Percentiles rank a stretch among this genome's conserved stretches.
Conservation (phyloP, 2,113 vertebrate genomes). For the Dipodomys ordii region DNA sequence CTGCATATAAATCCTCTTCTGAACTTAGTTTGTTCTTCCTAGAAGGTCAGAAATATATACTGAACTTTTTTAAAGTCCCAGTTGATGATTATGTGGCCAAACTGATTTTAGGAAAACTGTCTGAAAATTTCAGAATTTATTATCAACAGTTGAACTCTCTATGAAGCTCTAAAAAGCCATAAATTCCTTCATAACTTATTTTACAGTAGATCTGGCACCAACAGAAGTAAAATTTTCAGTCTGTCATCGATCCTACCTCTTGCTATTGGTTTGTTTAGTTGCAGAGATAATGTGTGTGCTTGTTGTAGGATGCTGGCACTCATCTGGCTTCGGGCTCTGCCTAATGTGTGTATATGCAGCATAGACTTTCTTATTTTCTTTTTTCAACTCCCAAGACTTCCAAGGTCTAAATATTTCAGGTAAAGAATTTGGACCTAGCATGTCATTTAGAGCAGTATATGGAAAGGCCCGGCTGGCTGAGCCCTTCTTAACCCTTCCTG, state of each 20-base stretch:
- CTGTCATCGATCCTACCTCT: background rate
- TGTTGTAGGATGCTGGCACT: background rate
- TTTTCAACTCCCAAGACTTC: background rate
- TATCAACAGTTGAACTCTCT: background rate
- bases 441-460: background rate
- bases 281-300: background rate
- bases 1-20: background rate
- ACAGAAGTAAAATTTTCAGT: slow-evolving; percentile 1
- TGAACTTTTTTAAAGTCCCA: slow-evolving; percentile 13
- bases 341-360: background rate
- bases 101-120: background rate
- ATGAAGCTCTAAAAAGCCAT: background rate
- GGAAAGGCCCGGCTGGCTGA: background rate
- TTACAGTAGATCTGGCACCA: background rate
- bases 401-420: background rate
- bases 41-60: background rate
- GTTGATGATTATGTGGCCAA: background rate
- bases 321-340: background rate
- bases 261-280: background rate
- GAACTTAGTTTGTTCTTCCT: background rate
- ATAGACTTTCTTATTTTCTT: background rate
- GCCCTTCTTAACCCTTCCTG: background rate
- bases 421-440: background rate
- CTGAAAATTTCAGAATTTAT: background rate
- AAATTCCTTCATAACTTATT: background rate